Percentiles rank a stretch among this genome's conserved stretches.
phyloP scores from a whole-genome alignment of 2,797 vertebrate genomes.

The Hapalemur alaotrensis region DNA sequence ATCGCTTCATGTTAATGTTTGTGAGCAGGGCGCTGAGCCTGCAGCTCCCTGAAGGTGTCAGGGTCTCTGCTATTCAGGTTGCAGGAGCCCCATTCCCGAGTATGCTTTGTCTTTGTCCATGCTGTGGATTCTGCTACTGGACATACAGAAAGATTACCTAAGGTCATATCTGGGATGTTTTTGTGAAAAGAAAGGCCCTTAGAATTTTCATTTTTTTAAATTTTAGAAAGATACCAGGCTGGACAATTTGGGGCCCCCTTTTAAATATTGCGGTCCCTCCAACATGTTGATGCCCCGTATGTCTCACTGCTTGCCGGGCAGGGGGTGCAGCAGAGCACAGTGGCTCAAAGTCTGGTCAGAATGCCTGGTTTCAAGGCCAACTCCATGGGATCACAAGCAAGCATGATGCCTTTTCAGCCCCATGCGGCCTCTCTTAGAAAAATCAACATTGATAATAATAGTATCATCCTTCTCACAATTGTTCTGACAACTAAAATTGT shows the following conservation, averaged over 20 bases:
- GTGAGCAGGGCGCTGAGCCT: rapidly evolving
- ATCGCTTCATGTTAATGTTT: rapidly evolving
- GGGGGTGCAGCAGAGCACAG: not conserved
- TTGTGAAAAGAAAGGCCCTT: not conserved
- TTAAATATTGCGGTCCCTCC: not conserved
- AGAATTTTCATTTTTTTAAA: not conserved
- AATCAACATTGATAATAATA: not conserved
- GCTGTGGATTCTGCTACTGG: too few species aligned
- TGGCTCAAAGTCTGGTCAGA: not conserved
- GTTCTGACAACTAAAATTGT: too few species aligned
- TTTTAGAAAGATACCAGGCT: not conserved
- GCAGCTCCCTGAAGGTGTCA: rapidly evolving
- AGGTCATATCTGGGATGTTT: not conserved
- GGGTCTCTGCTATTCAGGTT: not conserved
- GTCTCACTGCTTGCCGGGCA: not conserved
- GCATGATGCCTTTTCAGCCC: not conserved
- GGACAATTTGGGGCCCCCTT: not conserved
- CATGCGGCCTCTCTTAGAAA: not conserved
- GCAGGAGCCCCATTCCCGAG: rapidly evolving
- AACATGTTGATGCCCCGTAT: not conserved
- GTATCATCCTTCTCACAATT: not conserved
- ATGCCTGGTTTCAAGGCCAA: not conserved
- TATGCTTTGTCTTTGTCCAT: too few species aligned
- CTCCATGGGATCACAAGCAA: too few species aligned
- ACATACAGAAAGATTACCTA: not conserved